phyloP scores from a whole-genome alignment of 2,797 vertebrate species.

The Pyrrhura leucotis region DNA sequence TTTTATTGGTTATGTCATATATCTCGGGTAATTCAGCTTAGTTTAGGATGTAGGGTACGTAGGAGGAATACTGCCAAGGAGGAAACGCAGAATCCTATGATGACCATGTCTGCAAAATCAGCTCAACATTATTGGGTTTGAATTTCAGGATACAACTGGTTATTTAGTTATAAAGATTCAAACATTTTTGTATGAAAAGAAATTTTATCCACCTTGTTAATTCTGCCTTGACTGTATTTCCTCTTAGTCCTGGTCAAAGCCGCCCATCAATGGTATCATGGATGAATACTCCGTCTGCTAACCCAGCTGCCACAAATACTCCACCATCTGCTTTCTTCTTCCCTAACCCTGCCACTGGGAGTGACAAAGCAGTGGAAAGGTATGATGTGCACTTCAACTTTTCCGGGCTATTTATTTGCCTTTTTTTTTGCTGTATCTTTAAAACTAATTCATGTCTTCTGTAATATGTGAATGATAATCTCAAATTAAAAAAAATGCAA shows the following conservation, averaged over 20 bases:
- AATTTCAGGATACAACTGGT: not conserved
- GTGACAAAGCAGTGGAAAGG: conserved; percentile 83
- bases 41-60: not conserved
- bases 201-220: not conserved
- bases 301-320: not conserved
- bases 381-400: conserved; percentile 60
- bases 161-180: not conserved
- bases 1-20: conserved; percentile 16
- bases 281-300: conserved; percentile 72
- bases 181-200: not conserved
- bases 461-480: not conserved
- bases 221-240: not conserved
- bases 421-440: not conserved
- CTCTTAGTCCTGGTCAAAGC: conserved; percentile 70
- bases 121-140: not conserved
- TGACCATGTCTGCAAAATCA: not conserved
- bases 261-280: conserved; percentile 79
- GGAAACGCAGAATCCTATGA: not conserved
- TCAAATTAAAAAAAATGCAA: not conserved
- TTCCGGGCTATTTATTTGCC: conserved; percentile 75
- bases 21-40: not conserved
- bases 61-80: not conserved
- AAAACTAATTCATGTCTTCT: not conserved
- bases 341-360: conserved; percentile 2
- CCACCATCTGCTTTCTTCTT: conserved; percentile 35